phyloP scores from a whole-genome alignment of 2,888 invertebrate genomes.

The Dicyrtoma fusca region DNA sequence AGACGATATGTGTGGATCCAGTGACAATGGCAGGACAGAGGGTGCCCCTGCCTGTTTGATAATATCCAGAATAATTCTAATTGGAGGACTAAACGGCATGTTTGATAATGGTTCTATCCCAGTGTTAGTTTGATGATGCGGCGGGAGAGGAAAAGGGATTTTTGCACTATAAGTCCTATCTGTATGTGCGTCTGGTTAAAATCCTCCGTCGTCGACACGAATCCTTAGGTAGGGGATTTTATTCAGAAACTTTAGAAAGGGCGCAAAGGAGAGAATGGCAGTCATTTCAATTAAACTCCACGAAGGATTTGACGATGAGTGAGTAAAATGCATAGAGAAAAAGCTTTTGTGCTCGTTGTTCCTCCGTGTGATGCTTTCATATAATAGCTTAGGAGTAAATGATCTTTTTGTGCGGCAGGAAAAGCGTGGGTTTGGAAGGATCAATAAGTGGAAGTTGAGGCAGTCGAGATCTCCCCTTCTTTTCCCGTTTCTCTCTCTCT shows the following conservation, averaged over 20 bases:
- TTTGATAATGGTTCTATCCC: too few species aligned
- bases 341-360: slow-evolving; percentile 7
- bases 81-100: too few species aligned
- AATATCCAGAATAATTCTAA: too few species aligned
- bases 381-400: slow-evolving; percentile 29
- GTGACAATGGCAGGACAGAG: too few species aligned
- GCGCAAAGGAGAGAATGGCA: slow-evolving; percentile 8
- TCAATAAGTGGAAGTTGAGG: slow-evolving; percentile 27
- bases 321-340: slow-evolving; percentile 4
- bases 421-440: slow-evolving; percentile 15
- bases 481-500: neutral
- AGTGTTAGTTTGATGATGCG: too few species aligned
- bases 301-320: neutral
- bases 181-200: too few species aligned
- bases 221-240: neutral
- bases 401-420: slow-evolving; percentile 26
- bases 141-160: too few species aligned
- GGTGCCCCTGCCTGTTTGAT: too few species aligned
- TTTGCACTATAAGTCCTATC: too few species aligned
- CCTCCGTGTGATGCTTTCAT: slow-evolving; percentile 25
- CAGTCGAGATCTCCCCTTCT: neutral
- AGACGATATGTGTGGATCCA: too few species aligned
- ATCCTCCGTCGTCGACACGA: neutral
- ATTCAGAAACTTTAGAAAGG: neutral
- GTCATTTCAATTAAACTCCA: slow-evolving; percentile 12